phyloP scores from a whole-genome alignment of 2,888 invertebrate species.

The Amphipoea lucens region DNA sequence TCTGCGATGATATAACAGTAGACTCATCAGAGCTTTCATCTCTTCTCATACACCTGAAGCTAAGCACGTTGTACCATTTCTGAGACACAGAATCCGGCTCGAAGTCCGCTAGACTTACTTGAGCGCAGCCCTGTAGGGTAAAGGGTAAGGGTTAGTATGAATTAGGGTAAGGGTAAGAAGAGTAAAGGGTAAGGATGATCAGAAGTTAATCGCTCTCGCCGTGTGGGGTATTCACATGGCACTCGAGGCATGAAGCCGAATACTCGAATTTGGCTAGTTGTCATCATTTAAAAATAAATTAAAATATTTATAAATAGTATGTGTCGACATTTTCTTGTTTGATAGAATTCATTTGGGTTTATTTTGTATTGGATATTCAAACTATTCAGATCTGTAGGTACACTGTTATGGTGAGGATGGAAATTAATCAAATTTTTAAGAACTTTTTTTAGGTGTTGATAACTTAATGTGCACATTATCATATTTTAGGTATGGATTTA shows the following conservation, averaged over 20 bases:
- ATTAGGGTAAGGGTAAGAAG: background rate
- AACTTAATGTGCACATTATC: too few species aligned
- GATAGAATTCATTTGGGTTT: too few species aligned
- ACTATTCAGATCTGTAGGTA: too few species aligned
- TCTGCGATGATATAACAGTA: constrained; percentile 98
- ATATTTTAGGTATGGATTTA: too few species aligned
- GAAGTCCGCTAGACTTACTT: constrained; percentile 98
- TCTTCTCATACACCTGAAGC: constrained; percentile 90
- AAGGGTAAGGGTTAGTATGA: constrained; percentile 32
- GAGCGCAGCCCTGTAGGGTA: constrained; percentile 95
- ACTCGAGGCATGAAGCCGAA: constrained; percentile 87
- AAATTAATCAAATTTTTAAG: too few species aligned
- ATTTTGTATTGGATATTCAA: too few species aligned
- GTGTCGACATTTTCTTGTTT: background rate
- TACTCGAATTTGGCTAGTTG: constrained; percentile 89
- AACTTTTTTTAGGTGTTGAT: too few species aligned
- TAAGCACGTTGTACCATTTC: constrained; percentile 98
- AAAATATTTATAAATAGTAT: background rate
- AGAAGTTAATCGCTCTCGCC: constrained; percentile 88
- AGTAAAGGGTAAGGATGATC: constrained; percentile 46
- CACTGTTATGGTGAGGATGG: too few species aligned
- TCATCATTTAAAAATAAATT: constrained; percentile 79
- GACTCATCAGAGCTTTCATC: constrained; percentile 99
- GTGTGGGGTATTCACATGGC: constrained; percentile 83
- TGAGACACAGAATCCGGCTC: constrained; percentile 94